Conservation (phyloP, 2,113 vertebrate species). For the Aegotheles bennettii region DNA sequence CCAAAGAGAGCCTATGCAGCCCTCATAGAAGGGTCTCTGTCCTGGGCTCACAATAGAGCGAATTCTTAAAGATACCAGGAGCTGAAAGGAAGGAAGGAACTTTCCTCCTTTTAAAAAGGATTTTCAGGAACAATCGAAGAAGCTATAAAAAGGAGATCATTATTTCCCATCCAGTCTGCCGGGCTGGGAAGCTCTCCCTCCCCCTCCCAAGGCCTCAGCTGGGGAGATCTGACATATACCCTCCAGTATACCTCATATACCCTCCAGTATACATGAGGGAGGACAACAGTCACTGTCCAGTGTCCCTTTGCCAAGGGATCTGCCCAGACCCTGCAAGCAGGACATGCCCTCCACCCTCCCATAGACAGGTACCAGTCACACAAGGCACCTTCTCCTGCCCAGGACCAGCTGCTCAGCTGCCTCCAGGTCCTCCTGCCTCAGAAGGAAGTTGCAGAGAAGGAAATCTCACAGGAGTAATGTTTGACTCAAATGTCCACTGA, state of each 20-base stretch:
- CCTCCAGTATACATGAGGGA: too few relatives aligned
- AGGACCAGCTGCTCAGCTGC: neutral
- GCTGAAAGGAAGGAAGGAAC: conserved; percentile 65
- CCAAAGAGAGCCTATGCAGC: conserved; percentile 56
- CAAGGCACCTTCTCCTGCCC: neutral
- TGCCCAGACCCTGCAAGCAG: fast-evolving
- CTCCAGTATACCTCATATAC: too few relatives aligned
- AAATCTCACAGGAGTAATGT: fast-evolving
- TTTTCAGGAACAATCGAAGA: conserved; percentile 62
- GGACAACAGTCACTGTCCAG: fast-evolving
- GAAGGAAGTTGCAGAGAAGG: neutral
- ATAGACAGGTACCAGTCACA: neutral
- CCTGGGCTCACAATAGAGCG: conserved; percentile 77
- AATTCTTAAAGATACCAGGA: conserved; percentile 79
- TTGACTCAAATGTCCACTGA: fast-evolving
- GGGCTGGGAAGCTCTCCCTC: neutral
- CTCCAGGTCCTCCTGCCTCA: neutral
- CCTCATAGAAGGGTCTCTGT: conserved; percentile 89
- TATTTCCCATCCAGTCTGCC: conserved; percentile 30
- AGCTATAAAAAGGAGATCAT: conserved; percentile 53
- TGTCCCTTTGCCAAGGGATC: fast-evolving
- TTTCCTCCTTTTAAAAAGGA: conserved; percentile 54
- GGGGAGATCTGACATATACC: neutral
- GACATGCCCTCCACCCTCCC: neutral
- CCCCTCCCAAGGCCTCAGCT: neutral